These are phyloP conservation scores for Pagetopsis macropterus DNA, from an alignment of 2,797 vertebrate species.

Conservation along the genomic window DNA sequence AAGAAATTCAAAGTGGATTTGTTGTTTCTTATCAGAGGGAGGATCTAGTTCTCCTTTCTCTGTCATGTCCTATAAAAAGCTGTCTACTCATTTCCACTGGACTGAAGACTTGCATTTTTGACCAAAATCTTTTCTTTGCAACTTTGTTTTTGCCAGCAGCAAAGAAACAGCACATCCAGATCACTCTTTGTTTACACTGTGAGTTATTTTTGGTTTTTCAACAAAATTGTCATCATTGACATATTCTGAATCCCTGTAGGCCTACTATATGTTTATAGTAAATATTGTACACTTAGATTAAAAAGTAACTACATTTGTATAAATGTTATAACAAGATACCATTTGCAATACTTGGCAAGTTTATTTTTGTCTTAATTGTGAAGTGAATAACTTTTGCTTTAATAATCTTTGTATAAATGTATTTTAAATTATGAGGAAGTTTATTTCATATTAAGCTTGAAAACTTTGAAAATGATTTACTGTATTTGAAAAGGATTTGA, in stretches of 20 bases:
- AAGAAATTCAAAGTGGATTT: not conserved
- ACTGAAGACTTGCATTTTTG: not conserved
- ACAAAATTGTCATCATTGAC: not conserved
- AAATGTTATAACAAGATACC: not conserved
- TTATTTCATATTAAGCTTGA: not conserved
- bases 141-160: not conserved
- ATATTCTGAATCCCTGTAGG: not conserved
- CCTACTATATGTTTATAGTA: not conserved
- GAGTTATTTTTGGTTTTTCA: not conserved
- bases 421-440: not conserved
- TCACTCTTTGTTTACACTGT: not conserved
- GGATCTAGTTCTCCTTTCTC: not conserved
- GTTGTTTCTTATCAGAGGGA: not conserved
- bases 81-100: not conserved
- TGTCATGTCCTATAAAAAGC: not conserved
- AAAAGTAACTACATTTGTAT: not conserved
- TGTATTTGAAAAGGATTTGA: not conserved
- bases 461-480: not conserved
- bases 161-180: constrained; percentile 5
- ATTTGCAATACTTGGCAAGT: not conserved
- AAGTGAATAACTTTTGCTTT: not conserved
- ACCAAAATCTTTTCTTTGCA: not conserved
- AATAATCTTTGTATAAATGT: not conserved
- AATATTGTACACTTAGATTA: not conserved
- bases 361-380: not conserved